Base-by-base conservation (phyloP, 2,888 invertebrate genomes). In the Pimpla rufipes region DNA sequence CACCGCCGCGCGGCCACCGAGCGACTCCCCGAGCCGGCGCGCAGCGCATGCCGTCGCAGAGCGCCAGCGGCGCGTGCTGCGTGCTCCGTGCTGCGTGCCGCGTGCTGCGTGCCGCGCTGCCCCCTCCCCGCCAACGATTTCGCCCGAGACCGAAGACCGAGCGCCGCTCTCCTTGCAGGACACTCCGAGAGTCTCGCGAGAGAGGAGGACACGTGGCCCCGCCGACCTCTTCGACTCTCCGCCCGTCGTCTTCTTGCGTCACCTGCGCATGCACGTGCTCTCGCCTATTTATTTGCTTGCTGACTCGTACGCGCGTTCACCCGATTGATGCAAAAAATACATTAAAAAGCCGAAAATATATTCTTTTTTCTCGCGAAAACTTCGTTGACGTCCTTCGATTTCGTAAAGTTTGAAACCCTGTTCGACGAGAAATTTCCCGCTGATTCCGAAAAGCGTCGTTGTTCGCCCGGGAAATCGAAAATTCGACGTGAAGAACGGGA, bases 61-160 rank as follows among this genome's bases (percentile, higher is more conserved):
- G 45, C 71, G 23, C 10, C 45, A 59, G 23, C 50, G 21, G 71
- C 57, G 42, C 93, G 93, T 89, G 88, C 89, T 16, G 11, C 18
- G 42, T 11, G 13, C 47, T n/a, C n/a, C 64, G 5, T 29, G 3
- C 29, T 29, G 3, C 5, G 3, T 2, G 29, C 29, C 10, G 23
- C 10, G 0, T n/a, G n/a, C n/a, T n/a, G n/a, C n/a, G n/a, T n/a
- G n/a, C n/a, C 10, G 13, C 23, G 21, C 13, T 21, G 0, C 11
- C 23, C 55, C 4, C 3, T 3, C 0, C 11, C 13, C 11, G 11
- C 10, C 23, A 5, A 29, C 29, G 29, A 2, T 29, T 5, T 29
- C 3, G 5, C 29, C n/a, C n/a, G n/a, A n/a, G 29, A 29, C 3
- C 29, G 29, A 5, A 2, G 29, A 5, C 29, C 29, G 66, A n/a